Evolutionary conservation across 2,797 vertebrate species (phyloP).

Genomic region (Clarias fuscus): DNA sequence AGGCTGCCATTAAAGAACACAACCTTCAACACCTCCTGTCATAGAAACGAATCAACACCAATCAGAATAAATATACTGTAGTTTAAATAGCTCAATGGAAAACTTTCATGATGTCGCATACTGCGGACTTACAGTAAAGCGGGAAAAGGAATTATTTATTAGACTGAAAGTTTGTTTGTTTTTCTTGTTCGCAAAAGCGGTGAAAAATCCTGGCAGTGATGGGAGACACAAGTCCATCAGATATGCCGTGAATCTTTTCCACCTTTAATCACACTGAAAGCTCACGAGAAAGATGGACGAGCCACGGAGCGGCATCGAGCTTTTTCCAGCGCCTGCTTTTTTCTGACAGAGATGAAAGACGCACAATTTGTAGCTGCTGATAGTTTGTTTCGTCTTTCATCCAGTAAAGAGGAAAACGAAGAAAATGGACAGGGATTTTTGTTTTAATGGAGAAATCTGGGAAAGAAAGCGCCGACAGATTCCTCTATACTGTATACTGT

Average conservation of each 20-base stretch:
- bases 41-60: too few species aligned
- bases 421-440: not conserved
- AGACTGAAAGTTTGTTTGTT: not conserved
- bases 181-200: not conserved
- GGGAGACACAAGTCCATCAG: slow-evolving; percentile 27
- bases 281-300: slow-evolving; percentile 29
- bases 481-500: not conserved
- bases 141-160: not conserved
- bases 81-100: not conserved
- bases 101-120: not conserved
- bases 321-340: slow-evolving; percentile 12
- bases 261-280: slow-evolving; percentile 36
- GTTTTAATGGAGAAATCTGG: not conserved
- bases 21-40: not conserved
- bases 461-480: not conserved
- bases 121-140: not conserved
- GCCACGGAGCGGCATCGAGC: not conserved
- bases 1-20: too few species aligned
- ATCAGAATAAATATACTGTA: not conserved
- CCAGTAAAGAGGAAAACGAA: slow-evolving; percentile 4
- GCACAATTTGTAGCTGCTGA: slow-evolving; percentile 21
- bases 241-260: slow-evolving; percentile 30
- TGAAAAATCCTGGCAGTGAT: not conserved
- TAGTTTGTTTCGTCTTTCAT: not conserved
- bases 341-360: slow-evolving; percentile 37